Evolutionary conservation across 2,888 invertebrate species (phyloP).

Genomic region (Athalia cordata): DNA sequence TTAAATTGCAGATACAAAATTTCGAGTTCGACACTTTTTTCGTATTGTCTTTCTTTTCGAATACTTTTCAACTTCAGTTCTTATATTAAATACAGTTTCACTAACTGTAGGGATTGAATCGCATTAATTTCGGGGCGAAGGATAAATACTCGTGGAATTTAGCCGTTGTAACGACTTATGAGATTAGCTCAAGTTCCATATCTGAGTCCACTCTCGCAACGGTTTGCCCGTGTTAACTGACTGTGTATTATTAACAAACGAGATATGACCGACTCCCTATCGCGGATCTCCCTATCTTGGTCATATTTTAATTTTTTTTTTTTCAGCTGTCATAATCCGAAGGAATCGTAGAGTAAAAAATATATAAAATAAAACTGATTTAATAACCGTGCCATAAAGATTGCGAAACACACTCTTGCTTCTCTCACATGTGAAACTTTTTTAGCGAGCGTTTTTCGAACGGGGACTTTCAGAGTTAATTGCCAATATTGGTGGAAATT

Average conservation of each 20-base stretch:
- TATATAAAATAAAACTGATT: too few relatives aligned
- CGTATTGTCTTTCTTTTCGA: background rate
- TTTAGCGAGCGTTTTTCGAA: background rate
- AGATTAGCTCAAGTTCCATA: slow-evolving; percentile 11
- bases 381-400: too few relatives aligned
- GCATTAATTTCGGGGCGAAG: background rate
- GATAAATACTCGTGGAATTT: slow-evolving; percentile 2
- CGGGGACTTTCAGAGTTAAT: background rate
- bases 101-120: background rate
- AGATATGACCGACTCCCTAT: too few relatives aligned
- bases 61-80: background rate
- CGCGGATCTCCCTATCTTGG: too few relatives aligned
- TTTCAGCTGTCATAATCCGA: too few relatives aligned
- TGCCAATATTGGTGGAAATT: slow-evolving; percentile 2
- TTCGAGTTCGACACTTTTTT: too few relatives aligned
- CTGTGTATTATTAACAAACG: too few relatives aligned
- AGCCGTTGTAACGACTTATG: background rate
- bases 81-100: background rate
- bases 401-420: background rate
- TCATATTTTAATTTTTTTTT: too few relatives aligned
- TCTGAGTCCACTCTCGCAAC: background rate
- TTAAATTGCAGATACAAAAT: too few relatives aligned
- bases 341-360: too few relatives aligned
- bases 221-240: too few relatives aligned
- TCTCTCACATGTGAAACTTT: background rate